Conservation (phyloP, 2,113 vertebrate species). For the Oriolus oriolus region DNA sequence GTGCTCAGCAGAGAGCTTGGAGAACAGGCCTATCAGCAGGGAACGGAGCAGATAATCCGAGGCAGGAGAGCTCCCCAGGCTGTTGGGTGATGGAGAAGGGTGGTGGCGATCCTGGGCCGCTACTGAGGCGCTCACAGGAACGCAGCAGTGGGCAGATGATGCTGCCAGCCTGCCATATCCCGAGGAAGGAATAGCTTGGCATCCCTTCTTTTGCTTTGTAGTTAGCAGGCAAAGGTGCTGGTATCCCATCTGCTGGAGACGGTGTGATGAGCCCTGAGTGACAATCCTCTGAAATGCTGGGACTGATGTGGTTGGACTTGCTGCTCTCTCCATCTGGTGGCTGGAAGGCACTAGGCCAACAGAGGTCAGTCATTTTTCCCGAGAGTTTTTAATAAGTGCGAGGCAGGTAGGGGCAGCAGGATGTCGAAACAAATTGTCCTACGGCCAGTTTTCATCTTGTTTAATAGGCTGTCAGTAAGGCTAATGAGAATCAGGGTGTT, state of each 20-base stretch:
- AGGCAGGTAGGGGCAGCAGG: background rate
- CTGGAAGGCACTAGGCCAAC: background rate
- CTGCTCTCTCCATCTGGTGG: constrained; percentile 18
- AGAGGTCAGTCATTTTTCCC: background rate
- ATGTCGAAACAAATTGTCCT: background rate
- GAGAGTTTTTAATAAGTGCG: background rate
- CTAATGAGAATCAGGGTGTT: background rate
- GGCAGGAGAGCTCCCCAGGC: background rate
- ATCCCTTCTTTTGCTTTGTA: constrained; percentile 8
- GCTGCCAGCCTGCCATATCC: background rate
- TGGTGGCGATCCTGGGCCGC: background rate
- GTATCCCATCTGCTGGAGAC: background rate
- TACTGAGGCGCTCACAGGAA: background rate
- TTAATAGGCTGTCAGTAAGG: background rate
- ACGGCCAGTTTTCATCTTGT: background rate
- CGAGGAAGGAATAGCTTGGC: background rate
- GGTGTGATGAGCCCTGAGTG: background rate
- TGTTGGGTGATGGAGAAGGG: background rate
- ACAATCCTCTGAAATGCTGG: background rate
- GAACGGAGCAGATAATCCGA: background rate
- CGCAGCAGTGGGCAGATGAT: background rate
- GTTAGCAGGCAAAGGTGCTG: constrained; percentile 38
- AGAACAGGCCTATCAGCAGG: background rate
- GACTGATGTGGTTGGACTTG: background rate
- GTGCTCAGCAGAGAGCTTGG: background rate